A percentile compares a stretch with the other conserved stretches of the same genome.
Conservation (phyloP, 2,797 vertebrate genomes). For the Etheostoma perlongum region DNA sequence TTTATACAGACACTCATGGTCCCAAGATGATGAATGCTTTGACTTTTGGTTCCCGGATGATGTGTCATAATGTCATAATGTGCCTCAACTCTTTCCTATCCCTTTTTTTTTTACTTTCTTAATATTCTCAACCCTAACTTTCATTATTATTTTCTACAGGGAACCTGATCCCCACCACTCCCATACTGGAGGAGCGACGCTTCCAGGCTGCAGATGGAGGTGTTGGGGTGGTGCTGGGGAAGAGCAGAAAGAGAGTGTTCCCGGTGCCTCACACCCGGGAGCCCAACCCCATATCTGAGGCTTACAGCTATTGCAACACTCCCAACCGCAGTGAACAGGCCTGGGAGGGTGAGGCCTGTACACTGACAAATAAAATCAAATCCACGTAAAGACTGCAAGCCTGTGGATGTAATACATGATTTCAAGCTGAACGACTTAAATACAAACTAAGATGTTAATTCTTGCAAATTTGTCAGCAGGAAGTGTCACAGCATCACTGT, state of each 20-base stretch:
- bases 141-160: constrained; percentile 74
- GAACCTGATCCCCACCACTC: constrained; percentile 89
- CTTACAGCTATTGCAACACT: constrained; percentile 93
- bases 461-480: neutral
- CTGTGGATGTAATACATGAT: neutral
- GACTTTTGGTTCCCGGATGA: neutral
- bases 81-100: neutral
- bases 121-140: neutral
- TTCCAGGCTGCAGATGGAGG: constrained; percentile 53
- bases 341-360: constrained; percentile 91
- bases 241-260: constrained; percentile 93
- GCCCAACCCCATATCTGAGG: constrained; percentile 90
- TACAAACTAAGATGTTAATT: neutral
- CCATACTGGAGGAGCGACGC: constrained; percentile 82
- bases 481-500: neutral
- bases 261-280: constrained; percentile 86
- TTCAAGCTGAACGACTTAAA: neutral
- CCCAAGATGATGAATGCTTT: neutral
- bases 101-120: neutral
- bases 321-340: constrained; percentile 90
- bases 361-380: neutral
- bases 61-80: too few relatives aligned
- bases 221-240: constrained; percentile 69
- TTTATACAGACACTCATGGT: neutral
- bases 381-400: neutral